A percentile compares a stretch with the other conserved stretches of the same genome.
Evolutionary conservation across 2,113 vertebrate species (phyloP).

Genomic region (Anas platyrhynchos): DNA sequence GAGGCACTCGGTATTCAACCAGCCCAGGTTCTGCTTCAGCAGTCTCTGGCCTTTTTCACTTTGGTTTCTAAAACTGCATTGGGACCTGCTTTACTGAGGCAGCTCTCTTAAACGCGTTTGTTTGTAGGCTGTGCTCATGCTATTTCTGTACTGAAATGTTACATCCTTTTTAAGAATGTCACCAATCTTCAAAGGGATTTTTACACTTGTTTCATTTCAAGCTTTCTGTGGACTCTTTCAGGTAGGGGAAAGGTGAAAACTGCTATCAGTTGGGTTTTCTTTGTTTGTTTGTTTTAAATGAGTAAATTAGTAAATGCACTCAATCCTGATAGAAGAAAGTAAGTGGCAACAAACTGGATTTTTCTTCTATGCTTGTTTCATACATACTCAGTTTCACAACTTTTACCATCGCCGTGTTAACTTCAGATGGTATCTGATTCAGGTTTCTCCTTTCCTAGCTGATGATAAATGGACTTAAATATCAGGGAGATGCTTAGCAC

Average conservation of each 20-base stretch:
- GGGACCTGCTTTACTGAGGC: neutral
- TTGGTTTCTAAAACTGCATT: neutral
- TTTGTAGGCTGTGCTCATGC: neutral
- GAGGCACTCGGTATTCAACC: neutral
- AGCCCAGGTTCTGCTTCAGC: neutral
- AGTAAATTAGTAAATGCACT: neutral
- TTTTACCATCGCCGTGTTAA: neutral
- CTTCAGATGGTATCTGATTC: neutral
- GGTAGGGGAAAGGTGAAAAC: fast-evolving
- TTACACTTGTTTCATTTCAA: neutral
- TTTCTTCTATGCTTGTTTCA: neutral
- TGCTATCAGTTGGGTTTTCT: neutral
- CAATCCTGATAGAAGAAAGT: neutral
- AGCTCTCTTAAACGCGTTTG: neutral
- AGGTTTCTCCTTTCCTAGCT: neutral
- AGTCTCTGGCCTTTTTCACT: neutral
- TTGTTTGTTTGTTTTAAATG: neutral
- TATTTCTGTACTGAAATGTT: neutral
- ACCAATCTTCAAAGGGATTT: neutral
- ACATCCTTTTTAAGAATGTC: neutral
- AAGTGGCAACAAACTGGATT: neutral
- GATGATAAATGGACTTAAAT: neutral
- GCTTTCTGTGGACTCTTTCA: neutral
- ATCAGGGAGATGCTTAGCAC: neutral
- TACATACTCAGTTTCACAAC: neutral